A percentile compares a stretch with the other conserved stretches of the same genome.
Conservation (phyloP, 2,113 vertebrate species). For the Petaurus breviceps region DNA sequence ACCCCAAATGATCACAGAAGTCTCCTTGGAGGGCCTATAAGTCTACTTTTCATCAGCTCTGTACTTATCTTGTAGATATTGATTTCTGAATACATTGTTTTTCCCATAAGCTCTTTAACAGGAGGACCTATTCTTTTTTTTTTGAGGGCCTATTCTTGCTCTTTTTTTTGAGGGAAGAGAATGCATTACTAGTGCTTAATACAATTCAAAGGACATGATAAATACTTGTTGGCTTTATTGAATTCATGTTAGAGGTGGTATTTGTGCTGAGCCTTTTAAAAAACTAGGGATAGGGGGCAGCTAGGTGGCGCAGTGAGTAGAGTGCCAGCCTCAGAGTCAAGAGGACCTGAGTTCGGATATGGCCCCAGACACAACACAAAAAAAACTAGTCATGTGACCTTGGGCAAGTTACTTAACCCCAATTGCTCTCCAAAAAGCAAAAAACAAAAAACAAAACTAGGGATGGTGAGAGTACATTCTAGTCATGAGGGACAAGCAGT, state of each 20-base stretch:
- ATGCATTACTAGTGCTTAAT: neutral
- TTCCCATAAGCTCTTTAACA: neutral
- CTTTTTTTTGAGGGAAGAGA: neutral
- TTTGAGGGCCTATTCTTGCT: neutral
- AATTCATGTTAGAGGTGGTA: neutral
- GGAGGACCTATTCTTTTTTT: neutral
- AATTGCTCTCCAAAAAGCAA: no score
- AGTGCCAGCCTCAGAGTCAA: no score
- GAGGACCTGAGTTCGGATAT: no score
- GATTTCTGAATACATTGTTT: neutral
- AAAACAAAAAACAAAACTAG: neutral
- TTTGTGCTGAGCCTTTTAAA: neutral
- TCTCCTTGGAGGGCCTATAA: neutral
- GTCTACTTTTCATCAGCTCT: neutral
- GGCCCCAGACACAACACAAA: no score
- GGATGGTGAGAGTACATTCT: neutral
- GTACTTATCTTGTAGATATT: neutral
- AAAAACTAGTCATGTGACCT: no score
- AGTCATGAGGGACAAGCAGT: neutral
- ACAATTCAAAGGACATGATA: neutral
- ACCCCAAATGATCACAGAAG: neutral
- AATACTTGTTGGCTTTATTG: neutral
- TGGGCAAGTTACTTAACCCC: no score
- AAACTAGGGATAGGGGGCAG: neutral
- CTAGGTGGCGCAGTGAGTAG: no score